A percentile compares a stretch with the other conserved stretches of the same genome.
These are phyloP conservation scores for Eupithecia centaureata DNA, from an alignment of 2,888 invertebrate genomes.

Conservation along the genomic window DNA sequence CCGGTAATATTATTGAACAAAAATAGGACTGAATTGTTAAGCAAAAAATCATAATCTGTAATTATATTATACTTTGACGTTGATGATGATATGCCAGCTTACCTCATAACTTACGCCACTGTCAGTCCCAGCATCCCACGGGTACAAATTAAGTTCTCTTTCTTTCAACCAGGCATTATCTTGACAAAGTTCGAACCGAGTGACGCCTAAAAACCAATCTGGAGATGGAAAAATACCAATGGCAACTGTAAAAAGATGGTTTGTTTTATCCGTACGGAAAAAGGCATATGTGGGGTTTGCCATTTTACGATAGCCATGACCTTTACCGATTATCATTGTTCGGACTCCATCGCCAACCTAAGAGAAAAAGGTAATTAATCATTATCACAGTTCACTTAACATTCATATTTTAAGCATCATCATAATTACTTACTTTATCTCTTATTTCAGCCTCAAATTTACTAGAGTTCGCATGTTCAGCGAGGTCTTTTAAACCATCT, in stretches of 20 bases:
- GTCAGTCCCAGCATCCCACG: conserved; percentile 98
- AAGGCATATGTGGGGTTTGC: conserved; percentile 67
- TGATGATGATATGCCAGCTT: background rate
- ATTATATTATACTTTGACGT: too few species aligned
- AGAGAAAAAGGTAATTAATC: background rate
- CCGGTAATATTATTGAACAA: conserved; percentile 31
- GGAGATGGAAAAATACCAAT: conserved; percentile 85
- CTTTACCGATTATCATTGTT: conserved; percentile 76
- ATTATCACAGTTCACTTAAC: background rate
- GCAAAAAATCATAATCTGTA: too few species aligned
- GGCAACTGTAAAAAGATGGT: conserved; percentile 68
- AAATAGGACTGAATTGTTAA: background rate
- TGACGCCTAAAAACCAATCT: conserved; percentile 98
- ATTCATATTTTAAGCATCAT: background rate
- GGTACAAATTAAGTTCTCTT: conserved; percentile 92
- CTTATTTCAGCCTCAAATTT: conserved; percentile 69
- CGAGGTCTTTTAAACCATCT: conserved; percentile 67
- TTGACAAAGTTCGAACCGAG: conserved; percentile 93
- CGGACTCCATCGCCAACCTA: conserved; percentile 73
- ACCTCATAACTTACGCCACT: conserved; percentile 95
- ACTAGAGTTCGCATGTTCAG: conserved; percentile 72
- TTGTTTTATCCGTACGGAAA: conserved; percentile 66
- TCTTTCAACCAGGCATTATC: conserved; percentile 94
- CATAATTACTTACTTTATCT: conserved; percentile 58
- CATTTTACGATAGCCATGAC: conserved; percentile 73